Percentiles rank a stretch among this genome's conserved stretches.
Conservation (phyloP, 2,888 invertebrate species). For the Crematogaster levior region DNA sequence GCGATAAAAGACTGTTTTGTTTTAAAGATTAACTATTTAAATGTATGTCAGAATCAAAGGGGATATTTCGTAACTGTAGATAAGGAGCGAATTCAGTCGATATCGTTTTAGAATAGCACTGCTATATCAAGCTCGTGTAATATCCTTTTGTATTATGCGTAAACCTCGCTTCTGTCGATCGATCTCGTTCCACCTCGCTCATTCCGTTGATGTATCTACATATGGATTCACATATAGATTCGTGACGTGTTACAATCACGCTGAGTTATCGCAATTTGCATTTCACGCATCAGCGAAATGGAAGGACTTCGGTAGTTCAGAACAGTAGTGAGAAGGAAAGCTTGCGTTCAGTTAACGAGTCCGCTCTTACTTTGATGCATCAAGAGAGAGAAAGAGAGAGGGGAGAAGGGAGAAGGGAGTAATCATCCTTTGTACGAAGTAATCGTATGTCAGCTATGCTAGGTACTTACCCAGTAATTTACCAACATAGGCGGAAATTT, state of each 20-base stretch:
- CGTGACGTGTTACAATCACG: constrained; percentile 59
- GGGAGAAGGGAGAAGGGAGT: too few relatives aligned
- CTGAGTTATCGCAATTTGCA: constrained; percentile 69
- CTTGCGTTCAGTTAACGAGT: constrained; percentile 34
- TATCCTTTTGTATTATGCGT: constrained; percentile 68
- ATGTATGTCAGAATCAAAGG: constrained; percentile 10
- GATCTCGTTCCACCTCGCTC: constrained; percentile 32
- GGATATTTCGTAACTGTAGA: neutral
- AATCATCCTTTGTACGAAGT: constrained; percentile 11
- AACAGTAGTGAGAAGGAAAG: constrained; percentile 18
- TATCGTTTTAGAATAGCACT: neutral
- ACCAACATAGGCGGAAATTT: neutral
- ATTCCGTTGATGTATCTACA: constrained; percentile 36
- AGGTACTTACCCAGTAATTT: constrained; percentile 14
- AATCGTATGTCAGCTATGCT: constrained; percentile 22
- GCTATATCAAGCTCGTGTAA: constrained; percentile 59
- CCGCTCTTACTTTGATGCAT: constrained; percentile 13
- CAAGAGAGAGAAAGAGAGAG: neutral
- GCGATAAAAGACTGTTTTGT: neutral
- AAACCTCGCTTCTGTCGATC: constrained; percentile 52
- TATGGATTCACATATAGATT: constrained; percentile 61
- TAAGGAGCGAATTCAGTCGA: neutral
- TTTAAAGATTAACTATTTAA: constrained; percentile 8
- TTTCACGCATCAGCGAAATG: constrained; percentile 56
- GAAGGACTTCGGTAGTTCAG: constrained; percentile 28